Conservation (phyloP, 2,113 vertebrate species). For the Cyanoderma ruficeps region DNA sequence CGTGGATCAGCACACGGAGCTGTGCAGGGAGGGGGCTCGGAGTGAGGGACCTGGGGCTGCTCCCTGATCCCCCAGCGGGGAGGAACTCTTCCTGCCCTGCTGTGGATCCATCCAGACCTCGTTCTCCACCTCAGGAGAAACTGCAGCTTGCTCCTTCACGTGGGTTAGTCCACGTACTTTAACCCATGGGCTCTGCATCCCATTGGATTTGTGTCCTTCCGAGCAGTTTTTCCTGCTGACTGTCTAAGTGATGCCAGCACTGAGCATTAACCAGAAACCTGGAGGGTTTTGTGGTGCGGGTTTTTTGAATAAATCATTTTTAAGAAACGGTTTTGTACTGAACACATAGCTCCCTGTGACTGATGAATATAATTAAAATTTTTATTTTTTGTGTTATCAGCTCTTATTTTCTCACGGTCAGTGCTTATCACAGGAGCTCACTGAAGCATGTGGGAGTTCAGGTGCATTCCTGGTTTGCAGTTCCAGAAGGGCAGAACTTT, state of each 20-base stretch:
- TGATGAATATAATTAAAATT: not conserved
- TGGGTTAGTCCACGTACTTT: not conserved
- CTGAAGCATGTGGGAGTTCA: not conserved
- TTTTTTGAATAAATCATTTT: not conserved
- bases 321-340: not conserved
- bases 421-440: not conserved
- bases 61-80: not conserved
- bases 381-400: too few relatives aligned
- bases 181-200: not conserved
- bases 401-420: not conserved
- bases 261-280: not conserved
- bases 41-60: not conserved
- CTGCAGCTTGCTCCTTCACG: not conserved
- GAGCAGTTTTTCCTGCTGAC: not conserved
- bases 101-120: fast-evolving
- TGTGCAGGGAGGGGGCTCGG: not conserved
- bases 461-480: not conserved
- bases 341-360: not conserved
- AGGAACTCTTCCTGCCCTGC: not conserved
- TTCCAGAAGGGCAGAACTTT: not conserved
- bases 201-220: not conserved
- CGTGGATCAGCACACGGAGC: not conserved
- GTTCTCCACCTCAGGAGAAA: not conserved
- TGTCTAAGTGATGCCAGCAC: not conserved
- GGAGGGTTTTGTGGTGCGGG: not conserved